Base-by-base conservation (phyloP, 2,113 vertebrate species). In the Leptobrachium leishanense region DNA sequence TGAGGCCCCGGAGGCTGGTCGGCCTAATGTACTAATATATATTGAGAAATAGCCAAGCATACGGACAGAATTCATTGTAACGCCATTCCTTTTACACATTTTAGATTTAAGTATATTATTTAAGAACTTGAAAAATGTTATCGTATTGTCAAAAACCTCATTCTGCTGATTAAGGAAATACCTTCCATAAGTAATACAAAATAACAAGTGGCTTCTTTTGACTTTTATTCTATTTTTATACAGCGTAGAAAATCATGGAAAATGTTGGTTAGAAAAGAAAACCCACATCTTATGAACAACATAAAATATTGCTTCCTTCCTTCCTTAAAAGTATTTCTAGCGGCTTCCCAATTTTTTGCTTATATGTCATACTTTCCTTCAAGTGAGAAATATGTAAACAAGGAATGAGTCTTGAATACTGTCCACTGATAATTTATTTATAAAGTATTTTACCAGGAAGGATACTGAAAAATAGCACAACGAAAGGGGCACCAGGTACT, bases 341-440 rank as follows among this genome's bases (percentile, higher is more conserved):
- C 90, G 91, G 91, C 87, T 89, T 88, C 84, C 84, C 91, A 90
- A 84, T 85, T 84, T 89, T 90, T 90, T 90, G 83, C 82, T 86
- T 89, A 85, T 89, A 86, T 84, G 81, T 88, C 84, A 64, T 64
- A 10, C n/a, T 31, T 39, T 64, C 15, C n/a, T 62, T 62, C 59
- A 62, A 15, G 2, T 62, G 5, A 10, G 6, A 59, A 59, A 59
- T 13, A 59, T 12, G 3, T 12, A 12, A 11, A 59, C 6, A 59
- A 59, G 13, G 13, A 59, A 12, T 4, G 10, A 59, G 55, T 12
- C 6, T 59, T 59, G 55, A 12, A 12, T 13, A 59, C 50, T 1
- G 50, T 54, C 1, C 50, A 54, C 50, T 54, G 50, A 54, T 11
- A 54, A 2, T 1, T 54, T 54, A 54, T 54, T 54, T 31, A 31